Base-by-base conservation (phyloP, 2,888 invertebrate genomes). In the Germaria angustata region DNA sequence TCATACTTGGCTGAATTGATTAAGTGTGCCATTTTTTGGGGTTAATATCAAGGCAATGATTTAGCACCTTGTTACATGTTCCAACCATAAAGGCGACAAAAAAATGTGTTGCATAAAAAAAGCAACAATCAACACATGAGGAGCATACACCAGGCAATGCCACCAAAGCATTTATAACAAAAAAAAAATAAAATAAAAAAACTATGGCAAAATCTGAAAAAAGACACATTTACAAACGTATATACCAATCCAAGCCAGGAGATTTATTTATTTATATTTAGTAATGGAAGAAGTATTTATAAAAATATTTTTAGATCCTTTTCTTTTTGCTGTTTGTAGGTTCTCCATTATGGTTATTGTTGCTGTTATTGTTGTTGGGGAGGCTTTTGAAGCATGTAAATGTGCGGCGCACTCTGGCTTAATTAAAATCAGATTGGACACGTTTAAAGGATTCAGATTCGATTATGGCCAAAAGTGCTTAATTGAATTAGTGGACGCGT, bases 41-140 rank as follows among this genome's bases (percentile, higher is more conserved):
- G 90, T 89, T 89, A 89, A 88, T 89, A 89, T 90, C 90, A 88
- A 84, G 85, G 88, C 89, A 89, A 89, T 89, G 89, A 89, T 89
- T 89, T 90, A 90, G 88, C 88, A 90, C 88, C 90, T 90, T 88
- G 89, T 89, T 89, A 77, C 84, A 80, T 84, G 84, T 66, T 59
- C 36, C 66, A 66, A 34, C 53, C 49, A 57, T 49, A 69, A 73
- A 71, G 71, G 71, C 63, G 55, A 71, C 71, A 71, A 69, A 49
- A 73, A 63, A 79, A n/a, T n/a, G n/a, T n/a, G 13, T 22, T 22
- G n/a, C 3, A 28, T 5, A 36, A 46, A 20, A 13, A 51, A 5
- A 57, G 11, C 5, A 63, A 39, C 65, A 57, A 41, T 75, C 65
- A 65, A 71, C 57, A 77, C 69, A 69, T 75, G 68, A 61, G 61